phyloP scores from a whole-genome alignment of 2,113 vertebrate species.

The Nycticryphes semicollaris region DNA sequence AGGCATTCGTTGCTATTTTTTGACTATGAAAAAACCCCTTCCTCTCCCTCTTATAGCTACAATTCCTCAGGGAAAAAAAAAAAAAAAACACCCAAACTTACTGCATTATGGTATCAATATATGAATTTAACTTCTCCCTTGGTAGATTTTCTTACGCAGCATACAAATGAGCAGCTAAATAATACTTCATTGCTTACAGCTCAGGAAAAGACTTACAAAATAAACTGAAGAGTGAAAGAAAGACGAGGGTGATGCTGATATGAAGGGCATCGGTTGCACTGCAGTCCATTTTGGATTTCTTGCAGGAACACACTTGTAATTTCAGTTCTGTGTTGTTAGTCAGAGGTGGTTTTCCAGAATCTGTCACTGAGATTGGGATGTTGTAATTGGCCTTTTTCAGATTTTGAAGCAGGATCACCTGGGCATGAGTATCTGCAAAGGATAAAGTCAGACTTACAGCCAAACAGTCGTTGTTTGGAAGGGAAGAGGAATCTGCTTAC shows the following conservation, averaged over 20 bases:
- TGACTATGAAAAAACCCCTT: neutral
- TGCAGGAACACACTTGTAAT: slow-evolving; percentile 96
- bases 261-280: slow-evolving; percentile 78
- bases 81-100: neutral
- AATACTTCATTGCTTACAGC: neutral
- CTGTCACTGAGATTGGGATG: slow-evolving; percentile 92
- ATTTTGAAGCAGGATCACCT: slow-evolving; percentile 90
- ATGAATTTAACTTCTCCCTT: neutral
- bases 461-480: neutral
- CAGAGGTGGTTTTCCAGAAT: slow-evolving; percentile 91
- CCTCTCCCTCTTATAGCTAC: neutral
- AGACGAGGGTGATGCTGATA: slow-evolving; percentile 73
- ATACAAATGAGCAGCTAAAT: neutral
- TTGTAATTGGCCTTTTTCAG: slow-evolving; percentile 97
- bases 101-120: neutral
- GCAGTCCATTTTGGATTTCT: slow-evolving; percentile 96
- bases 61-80: neutral
- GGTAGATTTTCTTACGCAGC: neutral
- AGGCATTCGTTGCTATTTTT: neutral
- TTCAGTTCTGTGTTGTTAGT: slow-evolving; percentile 92
- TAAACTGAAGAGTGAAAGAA: slow-evolving; percentile 78
- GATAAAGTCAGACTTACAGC: neutral
- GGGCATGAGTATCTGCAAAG: slow-evolving; percentile 87
- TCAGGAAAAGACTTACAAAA: slow-evolving; percentile 76
- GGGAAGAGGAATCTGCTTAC: neutral